Conservation (phyloP, 2,888 invertebrate species). For the Dione vanillae region DNA sequence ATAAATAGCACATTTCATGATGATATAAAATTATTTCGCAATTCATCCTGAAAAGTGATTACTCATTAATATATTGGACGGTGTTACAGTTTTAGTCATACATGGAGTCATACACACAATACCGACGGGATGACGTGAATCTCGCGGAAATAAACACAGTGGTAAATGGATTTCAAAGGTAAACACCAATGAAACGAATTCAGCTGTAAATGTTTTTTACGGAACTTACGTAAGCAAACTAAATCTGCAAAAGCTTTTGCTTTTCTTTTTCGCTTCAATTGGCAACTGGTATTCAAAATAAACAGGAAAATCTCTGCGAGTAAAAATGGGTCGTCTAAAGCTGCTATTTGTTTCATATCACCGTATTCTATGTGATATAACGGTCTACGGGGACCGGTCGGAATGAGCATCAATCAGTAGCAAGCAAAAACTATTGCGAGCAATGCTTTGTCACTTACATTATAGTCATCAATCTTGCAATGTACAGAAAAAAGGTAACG, state of each 20-base stretch:
- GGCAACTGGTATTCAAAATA: neutral
- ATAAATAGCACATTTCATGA: slow-evolving; percentile 15
- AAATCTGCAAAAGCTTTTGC: neutral
- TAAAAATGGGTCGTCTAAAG: slow-evolving; percentile 30
- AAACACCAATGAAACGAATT: slow-evolving; percentile 57
- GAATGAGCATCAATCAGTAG: slow-evolving; percentile 39
- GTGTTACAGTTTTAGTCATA: slow-evolving; percentile 74
- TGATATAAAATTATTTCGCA: slow-evolving; percentile 16
- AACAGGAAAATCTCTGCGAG: slow-evolving; percentile 28
- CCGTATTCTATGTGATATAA: slow-evolving; percentile 50
- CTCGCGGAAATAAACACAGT: slow-evolving; percentile 70
- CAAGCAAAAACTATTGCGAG: slow-evolving; percentile 57
- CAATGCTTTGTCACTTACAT: slow-evolving; percentile 49
- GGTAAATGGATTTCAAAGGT: slow-evolving; percentile 61
- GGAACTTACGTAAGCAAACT: slow-evolving; percentile 5
- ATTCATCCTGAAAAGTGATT: slow-evolving; percentile 53
- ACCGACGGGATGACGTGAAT: slow-evolving; percentile 72
- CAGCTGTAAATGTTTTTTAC: neutral
- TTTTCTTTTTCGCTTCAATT: neutral
- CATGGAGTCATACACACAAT: slow-evolving; percentile 69
- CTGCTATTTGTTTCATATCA: slow-evolving; percentile 40
- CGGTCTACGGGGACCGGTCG: slow-evolving; percentile 52
- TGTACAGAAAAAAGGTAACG: slow-evolving; percentile 25
- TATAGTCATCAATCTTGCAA: slow-evolving; percentile 53
- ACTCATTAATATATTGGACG: slow-evolving; percentile 61